phyloP scores from a whole-genome alignment of 2,113 vertebrate genomes.

The Labrus mixtus region DNA sequence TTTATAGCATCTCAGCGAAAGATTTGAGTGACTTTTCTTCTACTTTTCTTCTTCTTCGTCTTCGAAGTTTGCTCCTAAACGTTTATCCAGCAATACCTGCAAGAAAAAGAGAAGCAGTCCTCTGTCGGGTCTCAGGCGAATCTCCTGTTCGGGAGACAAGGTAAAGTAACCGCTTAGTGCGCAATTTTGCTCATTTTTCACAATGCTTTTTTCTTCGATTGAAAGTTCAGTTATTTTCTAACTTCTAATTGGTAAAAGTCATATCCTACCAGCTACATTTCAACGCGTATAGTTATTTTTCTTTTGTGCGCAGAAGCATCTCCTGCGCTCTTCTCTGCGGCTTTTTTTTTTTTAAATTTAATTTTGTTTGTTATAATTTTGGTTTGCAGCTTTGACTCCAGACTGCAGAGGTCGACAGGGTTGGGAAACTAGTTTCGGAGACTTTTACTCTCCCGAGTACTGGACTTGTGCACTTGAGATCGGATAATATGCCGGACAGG shows the following conservation, averaged over 20 bases:
- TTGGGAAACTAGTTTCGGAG: slow-evolving; percentile 38
- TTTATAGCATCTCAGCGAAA: slow-evolving; percentile 58
- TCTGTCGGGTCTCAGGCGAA: slow-evolving; percentile 71
- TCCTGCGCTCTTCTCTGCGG: slow-evolving; percentile 23
- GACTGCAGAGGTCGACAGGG: slow-evolving; percentile 55
- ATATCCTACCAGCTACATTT: neutral
- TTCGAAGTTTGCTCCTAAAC: slow-evolving; percentile 50
- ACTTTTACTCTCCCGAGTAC: slow-evolving; percentile 34
- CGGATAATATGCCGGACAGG: slow-evolving; percentile 76
- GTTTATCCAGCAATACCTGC: slow-evolving; percentile 64
- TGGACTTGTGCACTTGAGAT: slow-evolving; percentile 53
- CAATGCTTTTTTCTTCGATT: slow-evolving; percentile 2
- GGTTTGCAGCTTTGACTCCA: slow-evolving; percentile 77
- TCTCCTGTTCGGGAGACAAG: slow-evolving; percentile 77
- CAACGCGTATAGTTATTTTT: slow-evolving; percentile 28
- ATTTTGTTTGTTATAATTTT: neutral
- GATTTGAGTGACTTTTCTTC: slow-evolving; percentile 51
- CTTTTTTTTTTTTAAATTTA: slow-evolving; percentile 6
- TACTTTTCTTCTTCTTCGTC: slow-evolving; percentile 23
- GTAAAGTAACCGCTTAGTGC: slow-evolving; percentile 58
- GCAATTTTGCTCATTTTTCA: slow-evolving; percentile 2
- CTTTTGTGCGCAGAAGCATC: slow-evolving; percentile 49
- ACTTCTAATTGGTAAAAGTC: neutral
- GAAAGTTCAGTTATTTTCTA: neutral
- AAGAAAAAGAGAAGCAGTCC: slow-evolving; percentile 43